phyloP scores from a whole-genome alignment of 1,140 invertebrate genomes.

The Drosophila sproati region DNA sequence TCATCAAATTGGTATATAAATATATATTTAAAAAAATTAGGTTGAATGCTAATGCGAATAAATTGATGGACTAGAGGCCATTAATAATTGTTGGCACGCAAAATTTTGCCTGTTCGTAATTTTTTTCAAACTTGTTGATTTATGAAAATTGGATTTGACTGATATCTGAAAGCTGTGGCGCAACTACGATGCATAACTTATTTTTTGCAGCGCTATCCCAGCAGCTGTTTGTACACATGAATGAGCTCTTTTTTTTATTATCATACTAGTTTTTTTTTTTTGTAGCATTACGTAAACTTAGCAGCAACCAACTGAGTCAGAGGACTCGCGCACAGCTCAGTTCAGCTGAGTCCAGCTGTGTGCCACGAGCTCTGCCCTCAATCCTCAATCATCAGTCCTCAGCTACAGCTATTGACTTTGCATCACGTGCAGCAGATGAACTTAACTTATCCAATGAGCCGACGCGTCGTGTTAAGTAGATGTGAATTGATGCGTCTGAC shows the following conservation, averaged over 20 bases:
- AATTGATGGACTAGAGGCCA: neutral
- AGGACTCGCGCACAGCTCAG: neutral
- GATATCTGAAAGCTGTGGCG: neutral
- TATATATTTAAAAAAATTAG: neutral
- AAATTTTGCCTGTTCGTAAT: conserved; percentile 1
- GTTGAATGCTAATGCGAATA: conserved; percentile 10
- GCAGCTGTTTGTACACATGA: conserved; percentile 50
- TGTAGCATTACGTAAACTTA: conserved; percentile 39
- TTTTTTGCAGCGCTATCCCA: conserved; percentile 11
- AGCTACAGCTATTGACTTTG: conserved; percentile 17
- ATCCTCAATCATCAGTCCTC: neutral
- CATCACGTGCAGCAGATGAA: conserved; percentile 63
- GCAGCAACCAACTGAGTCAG: conserved; percentile 9
- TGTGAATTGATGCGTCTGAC: conserved; percentile 53
- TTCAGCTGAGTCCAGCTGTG: neutral
- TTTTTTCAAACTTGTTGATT: conserved; percentile 8
- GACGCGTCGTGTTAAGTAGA: conserved; percentile 50
- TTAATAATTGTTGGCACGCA: conserved; percentile 1
- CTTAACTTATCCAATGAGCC: conserved; percentile 63
- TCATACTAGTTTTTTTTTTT: conserved; percentile 26
- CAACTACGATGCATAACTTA: conserved; percentile 25
- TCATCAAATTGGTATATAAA: neutral
- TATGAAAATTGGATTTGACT: conserved; percentile 18
- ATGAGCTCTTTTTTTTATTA: conserved; percentile 44
- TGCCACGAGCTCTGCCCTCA: neutral